phyloP scores from a whole-genome alignment of 2,797 vertebrate genomes.

The Poecilia picta region DNA sequence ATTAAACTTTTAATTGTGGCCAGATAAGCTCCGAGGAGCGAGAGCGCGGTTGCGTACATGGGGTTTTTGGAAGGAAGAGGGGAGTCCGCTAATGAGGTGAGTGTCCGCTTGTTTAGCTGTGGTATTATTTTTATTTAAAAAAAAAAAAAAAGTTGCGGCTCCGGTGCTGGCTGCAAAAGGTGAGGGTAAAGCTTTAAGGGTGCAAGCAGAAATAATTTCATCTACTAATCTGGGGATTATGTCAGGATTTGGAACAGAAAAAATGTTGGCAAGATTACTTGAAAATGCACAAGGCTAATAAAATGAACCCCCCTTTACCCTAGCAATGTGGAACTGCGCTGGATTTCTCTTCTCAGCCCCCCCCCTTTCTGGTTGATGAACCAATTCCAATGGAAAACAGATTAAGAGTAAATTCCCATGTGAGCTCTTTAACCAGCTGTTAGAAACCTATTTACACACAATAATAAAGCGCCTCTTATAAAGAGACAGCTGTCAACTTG shows the following conservation, averaged over 20 bases:
- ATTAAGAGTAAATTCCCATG: slow-evolving; percentile 75
- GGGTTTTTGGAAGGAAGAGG: slow-evolving; percentile 45
- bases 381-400: slow-evolving; percentile 75
- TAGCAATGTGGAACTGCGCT: slow-evolving; percentile 36
- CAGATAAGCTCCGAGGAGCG: slow-evolving; percentile 77
- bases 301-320: slow-evolving; percentile 65
- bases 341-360: slow-evolving; percentile 39
- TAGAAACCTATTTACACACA: slow-evolving; percentile 75
- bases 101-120: slow-evolving; percentile 59
- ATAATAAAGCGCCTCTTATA: slow-evolving; percentile 68
- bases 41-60: slow-evolving; percentile 24
- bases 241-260: slow-evolving; percentile 66
- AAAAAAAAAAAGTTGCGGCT: slow-evolving; percentile 66
- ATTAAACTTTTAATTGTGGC: slow-evolving; percentile 86
- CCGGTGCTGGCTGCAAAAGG: slow-evolving; percentile 74
- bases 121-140: slow-evolving; percentile 11
- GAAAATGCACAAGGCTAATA: slow-evolving; percentile 76
- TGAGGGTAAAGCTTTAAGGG: slow-evolving; percentile 69
- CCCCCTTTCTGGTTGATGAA: slow-evolving; percentile 49
- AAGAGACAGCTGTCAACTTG: slow-evolving; percentile 75
- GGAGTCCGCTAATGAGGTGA: slow-evolving; percentile 74
- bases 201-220: slow-evolving; percentile 73
- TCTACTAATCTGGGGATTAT: slow-evolving; percentile 81
- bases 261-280: slow-evolving; percentile 73
- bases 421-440: slow-evolving; percentile 78